phyloP scores from a whole-genome alignment of 2,113 vertebrate species.

The Phrynosoma blainvillii region DNA sequence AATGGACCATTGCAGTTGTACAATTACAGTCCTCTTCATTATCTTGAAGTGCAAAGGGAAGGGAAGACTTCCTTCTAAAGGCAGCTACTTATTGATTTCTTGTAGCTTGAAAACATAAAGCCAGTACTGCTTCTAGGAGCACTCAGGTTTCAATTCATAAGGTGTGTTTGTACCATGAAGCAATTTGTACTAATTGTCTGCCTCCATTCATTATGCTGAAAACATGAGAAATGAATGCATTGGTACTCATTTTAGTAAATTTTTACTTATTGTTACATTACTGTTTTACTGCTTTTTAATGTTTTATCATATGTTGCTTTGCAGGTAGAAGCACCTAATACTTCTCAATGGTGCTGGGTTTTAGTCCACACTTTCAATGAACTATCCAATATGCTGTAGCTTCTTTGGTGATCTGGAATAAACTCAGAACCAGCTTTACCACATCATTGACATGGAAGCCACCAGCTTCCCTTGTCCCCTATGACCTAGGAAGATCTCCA shows the following conservation, averaged over 20 bases:
- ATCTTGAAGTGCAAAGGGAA: background rate
- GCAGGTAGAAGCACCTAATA: background rate
- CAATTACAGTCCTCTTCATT: no score
- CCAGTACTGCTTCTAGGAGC: background rate
- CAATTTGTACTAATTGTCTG: background rate
- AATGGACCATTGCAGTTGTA: no score
- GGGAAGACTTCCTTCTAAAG: background rate
- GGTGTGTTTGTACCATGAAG: background rate
- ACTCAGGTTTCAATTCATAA: background rate
- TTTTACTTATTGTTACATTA: background rate
- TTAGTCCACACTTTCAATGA: no score
- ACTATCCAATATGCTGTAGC: no score
- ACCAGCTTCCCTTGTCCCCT: background rate
- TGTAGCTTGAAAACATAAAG: background rate
- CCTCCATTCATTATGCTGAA: background rate
- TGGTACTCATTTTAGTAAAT: background rate
- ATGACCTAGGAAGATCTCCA: background rate
- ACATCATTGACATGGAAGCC: no score
- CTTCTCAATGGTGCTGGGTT: background rate
- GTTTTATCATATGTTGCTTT: background rate
- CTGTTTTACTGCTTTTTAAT: background rate
- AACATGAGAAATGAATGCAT: background rate
- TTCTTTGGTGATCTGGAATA: no score
- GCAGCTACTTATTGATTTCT: background rate
- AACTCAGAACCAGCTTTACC: no score